These are phyloP conservation scores for Epizoanthus rinbou DNA, from an alignment of 92 coral and sea anemone species.

Conservation along the genomic window DNA sequence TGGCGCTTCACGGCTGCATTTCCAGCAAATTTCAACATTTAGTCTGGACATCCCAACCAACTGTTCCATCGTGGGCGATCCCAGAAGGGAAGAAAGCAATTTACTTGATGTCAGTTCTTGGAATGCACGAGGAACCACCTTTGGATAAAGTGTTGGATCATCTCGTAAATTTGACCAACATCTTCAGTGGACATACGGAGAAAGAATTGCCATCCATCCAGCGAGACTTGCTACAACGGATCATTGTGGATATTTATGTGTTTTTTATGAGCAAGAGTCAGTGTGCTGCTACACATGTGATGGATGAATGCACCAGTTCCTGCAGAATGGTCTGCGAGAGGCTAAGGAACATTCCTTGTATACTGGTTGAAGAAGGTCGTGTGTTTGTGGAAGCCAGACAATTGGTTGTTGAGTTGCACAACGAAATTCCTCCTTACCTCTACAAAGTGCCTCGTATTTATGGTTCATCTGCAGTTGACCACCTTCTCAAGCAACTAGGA, in stretches of 20 bases:
- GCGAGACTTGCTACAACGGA: conserved; percentile 38
- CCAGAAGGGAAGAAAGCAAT: conserved; percentile 6
- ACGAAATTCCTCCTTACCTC: conserved; percentile 28
- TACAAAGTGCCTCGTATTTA: conserved; percentile 40
- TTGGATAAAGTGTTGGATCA: conserved; percentile 59
- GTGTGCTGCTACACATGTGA: conserved; percentile 11
- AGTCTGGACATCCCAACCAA: conserved; percentile 70
- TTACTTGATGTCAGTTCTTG: conserved; percentile 22
- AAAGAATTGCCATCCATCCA: conserved; percentile 48
- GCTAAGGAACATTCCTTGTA: conserved; percentile 39
- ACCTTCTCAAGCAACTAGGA: conserved; percentile 47
- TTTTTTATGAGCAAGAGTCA: conserved; percentile 47
- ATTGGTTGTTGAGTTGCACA: conserved; percentile 15
- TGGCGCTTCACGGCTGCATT: conserved; percentile 48
- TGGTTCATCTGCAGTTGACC: conserved; percentile 31
- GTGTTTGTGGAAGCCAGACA: conserved; percentile 38
- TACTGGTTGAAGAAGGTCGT: conserved; percentile 49
- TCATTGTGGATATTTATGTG: conserved; percentile 51
- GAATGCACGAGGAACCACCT: conserved; percentile 61
- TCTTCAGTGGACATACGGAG: conserved; percentile 43
- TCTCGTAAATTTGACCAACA: conserved; percentile 50
- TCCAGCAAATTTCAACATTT: conserved; percentile 41
- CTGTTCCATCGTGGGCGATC: conserved; percentile 63
- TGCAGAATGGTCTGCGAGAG: conserved; percentile 31
- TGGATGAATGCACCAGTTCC: conserved; percentile 3